These are phyloP conservation scores for Daboia siamensis DNA, from an alignment of 2,113 vertebrate genomes.

Conservation along the genomic window DNA sequence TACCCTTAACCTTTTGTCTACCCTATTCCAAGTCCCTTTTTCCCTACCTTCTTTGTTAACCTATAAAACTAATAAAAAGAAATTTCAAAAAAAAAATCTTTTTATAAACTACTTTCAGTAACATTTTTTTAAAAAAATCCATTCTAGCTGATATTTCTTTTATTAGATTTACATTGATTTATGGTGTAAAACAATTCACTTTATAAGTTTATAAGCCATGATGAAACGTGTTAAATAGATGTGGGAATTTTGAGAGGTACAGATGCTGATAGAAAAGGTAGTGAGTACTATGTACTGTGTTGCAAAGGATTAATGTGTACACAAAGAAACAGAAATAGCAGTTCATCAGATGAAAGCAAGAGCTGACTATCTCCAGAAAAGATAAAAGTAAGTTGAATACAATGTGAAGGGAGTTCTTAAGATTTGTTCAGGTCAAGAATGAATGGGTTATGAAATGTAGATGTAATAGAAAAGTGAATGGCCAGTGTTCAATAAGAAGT, in stretches of 20 bases:
- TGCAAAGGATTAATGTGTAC: neutral
- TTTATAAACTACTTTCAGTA: neutral
- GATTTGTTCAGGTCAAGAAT: neutral
- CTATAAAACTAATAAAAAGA: no score
- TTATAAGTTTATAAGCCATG: neutral
- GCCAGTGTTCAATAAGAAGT: neutral
- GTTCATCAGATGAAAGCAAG: neutral
- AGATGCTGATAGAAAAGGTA: neutral
- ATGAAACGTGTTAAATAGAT: neutral
- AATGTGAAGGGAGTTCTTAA: neutral
- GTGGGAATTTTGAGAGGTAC: neutral
- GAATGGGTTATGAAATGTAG: neutral
- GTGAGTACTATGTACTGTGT: neutral
- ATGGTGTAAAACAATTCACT: neutral
- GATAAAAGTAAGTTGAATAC: neutral
- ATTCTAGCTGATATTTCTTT: neutral
- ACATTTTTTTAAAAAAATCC: neutral
- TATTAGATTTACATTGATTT: neutral
- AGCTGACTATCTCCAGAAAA: neutral
- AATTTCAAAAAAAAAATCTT: neutral
- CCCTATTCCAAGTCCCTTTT: no score
- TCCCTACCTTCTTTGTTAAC: no score
- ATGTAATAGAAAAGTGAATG: neutral
- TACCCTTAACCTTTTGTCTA: no score
- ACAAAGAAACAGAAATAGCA: neutral